Evolutionary conservation across 2,113 vertebrate species (phyloP).

Genomic region (Sterna hirundo): DNA sequence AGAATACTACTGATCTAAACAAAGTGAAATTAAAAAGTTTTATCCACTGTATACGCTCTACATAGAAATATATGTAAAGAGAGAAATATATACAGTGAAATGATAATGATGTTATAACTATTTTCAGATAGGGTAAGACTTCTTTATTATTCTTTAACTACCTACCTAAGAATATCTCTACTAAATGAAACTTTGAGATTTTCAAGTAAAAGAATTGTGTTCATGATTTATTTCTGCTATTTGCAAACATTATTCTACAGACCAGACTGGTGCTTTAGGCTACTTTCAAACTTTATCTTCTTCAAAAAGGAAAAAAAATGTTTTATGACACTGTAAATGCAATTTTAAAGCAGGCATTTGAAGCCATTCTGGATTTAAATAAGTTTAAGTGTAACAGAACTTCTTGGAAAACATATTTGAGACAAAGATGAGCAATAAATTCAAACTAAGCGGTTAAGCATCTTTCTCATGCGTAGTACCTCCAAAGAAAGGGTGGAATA

Average conservation of each 20-base stretch:
- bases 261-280: not conserved
- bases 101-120: not conserved
- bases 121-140: not conserved
- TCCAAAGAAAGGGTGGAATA: not conserved
- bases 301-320: not conserved
- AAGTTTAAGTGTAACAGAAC: not conserved
- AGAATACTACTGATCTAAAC: not conserved
- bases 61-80: not conserved
- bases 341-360: not conserved
- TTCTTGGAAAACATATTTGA: not conserved
- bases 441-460: not conserved
- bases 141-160: not conserved
- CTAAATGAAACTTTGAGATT: not conserved
- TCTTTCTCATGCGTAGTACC: fast-evolving
- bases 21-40: not conserved
- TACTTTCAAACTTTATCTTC: not conserved
- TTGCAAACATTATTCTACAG: not conserved
- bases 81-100: not conserved
- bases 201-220: not conserved
- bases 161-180: not conserved
- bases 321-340: not conserved
- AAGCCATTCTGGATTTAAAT: not conserved
- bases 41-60: not conserved
- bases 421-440: not conserved
- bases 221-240: not conserved